Conservation (phyloP, 2,113 vertebrate species). For the Parus major region DNA sequence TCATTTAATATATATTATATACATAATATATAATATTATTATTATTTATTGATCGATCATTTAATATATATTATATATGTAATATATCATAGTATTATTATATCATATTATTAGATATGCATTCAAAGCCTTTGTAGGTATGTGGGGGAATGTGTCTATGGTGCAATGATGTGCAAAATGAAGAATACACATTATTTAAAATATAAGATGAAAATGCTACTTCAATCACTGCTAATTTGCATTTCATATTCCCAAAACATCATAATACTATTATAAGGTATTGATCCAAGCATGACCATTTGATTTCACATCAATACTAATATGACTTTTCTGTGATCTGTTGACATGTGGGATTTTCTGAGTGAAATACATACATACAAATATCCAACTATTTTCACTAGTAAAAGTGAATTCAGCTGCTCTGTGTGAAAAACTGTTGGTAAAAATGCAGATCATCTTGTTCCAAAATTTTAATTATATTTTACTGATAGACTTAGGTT, state of each 20-base stretch:
- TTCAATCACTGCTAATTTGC: slow-evolving; percentile 37
- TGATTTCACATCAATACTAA: slow-evolving; percentile 68
- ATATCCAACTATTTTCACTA: background rate
- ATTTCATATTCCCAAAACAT: slow-evolving; percentile 46
- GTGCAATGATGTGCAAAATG: slow-evolving; percentile 18
- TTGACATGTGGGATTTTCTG: slow-evolving; percentile 53
- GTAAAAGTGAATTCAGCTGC: background rate
- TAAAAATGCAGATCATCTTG: background rate
- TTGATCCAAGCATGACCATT: slow-evolving; percentile 65
- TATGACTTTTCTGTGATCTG: slow-evolving; percentile 60
- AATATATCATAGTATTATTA: no score
- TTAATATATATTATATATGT: no score
- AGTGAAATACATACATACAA: slow-evolving; percentile 49
- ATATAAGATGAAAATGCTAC: slow-evolving; percentile 31
- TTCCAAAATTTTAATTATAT: background rate
- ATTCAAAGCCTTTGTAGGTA: background rate
- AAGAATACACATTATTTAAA: slow-evolving; percentile 23
- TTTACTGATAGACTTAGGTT: background rate
- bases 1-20: no score
- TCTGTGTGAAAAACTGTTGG: background rate
- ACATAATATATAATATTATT: no score
- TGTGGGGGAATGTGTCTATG: background rate
- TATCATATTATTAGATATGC: background rate
- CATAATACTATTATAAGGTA: slow-evolving; percentile 32
- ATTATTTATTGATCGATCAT: no score